These are phyloP conservation scores for Heliconius hewitsoni DNA, from an alignment of 1,140 invertebrate genomes.

Conservation along the genomic window DNA sequence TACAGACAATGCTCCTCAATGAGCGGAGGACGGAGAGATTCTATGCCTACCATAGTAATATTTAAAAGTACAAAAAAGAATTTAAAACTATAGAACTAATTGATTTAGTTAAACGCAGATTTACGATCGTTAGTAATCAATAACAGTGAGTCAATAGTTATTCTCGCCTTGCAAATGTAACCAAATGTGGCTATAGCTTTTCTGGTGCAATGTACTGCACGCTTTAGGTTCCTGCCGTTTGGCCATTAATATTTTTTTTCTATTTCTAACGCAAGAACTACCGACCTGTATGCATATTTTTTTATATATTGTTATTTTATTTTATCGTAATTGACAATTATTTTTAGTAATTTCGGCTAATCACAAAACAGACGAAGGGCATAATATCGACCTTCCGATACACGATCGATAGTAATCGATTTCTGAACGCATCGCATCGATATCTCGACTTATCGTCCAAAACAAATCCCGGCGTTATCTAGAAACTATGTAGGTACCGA, in stretches of 20 bases:
- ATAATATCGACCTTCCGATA: slow-evolving; percentile 29
- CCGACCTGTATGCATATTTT: too few relatives aligned
- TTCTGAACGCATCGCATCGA: slow-evolving; percentile 25
- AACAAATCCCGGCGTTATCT: slow-evolving; percentile 71
- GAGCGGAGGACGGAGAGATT: neutral
- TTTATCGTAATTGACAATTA: neutral
- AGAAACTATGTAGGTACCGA: slow-evolving; percentile 59
- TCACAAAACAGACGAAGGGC: slow-evolving; percentile 14
- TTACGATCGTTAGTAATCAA: slow-evolving; percentile 51
- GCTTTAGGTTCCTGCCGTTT: slow-evolving; percentile 42
- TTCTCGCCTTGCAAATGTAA: slow-evolving; percentile 74
- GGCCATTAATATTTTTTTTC: slow-evolving; percentile 33
- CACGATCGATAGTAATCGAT: slow-evolving; percentile 35
- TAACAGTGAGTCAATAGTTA: slow-evolving; percentile 73
- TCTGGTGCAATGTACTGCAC: slow-evolving; percentile 46
- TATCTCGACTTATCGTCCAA: slow-evolving; percentile 35
- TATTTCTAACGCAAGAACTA: too few relatives aligned
- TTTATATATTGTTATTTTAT: too few relatives aligned
- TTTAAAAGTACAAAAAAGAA: neutral
- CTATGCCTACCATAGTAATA: neutral
- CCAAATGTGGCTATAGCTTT: slow-evolving; percentile 24
- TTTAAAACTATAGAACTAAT: neutral
- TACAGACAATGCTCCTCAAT: too few relatives aligned
- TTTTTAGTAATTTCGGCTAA: neutral
- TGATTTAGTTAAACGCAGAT: neutral